These are phyloP conservation scores for Rhinoraja longicauda DNA, from an alignment of 2,797 vertebrate genomes.

Conservation along the genomic window DNA sequence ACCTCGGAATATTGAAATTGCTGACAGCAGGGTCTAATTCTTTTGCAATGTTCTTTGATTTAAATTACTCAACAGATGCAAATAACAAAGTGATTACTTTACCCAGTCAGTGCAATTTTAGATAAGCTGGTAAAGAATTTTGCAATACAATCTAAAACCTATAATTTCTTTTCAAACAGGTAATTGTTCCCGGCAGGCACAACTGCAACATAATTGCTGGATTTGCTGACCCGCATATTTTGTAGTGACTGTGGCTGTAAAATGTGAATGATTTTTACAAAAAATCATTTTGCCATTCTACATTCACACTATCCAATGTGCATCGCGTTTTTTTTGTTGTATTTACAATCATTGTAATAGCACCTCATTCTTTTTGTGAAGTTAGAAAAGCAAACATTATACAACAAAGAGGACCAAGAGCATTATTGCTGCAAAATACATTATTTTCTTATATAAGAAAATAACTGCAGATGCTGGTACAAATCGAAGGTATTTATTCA, in stretches of 20 bases:
- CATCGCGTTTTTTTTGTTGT: background rate
- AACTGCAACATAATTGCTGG: background rate
- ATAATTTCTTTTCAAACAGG: background rate
- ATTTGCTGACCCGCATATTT: background rate
- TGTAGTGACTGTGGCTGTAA: background rate
- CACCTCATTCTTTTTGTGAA: background rate
- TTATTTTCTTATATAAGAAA: no score
- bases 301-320: background rate
- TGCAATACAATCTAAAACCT: conserved; percentile 2
- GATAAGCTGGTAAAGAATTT: background rate
- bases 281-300: background rate
- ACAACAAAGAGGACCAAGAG: background rate
- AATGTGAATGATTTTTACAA: background rate
- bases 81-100: background rate
- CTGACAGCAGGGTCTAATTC: background rate
- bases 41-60: background rate
- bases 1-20: background rate
- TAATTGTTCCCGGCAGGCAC: background rate
- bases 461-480: no score
- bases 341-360: background rate
- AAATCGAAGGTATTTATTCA: no score
- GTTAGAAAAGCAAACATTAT: background rate
- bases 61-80: background rate
- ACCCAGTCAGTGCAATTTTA: background rate
- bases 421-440: background rate